Evolutionary conservation across 2,888 invertebrate species (phyloP), one percentile per base, ranked within the genome.

Genomic region (Plemyria rubiginata): DNA sequence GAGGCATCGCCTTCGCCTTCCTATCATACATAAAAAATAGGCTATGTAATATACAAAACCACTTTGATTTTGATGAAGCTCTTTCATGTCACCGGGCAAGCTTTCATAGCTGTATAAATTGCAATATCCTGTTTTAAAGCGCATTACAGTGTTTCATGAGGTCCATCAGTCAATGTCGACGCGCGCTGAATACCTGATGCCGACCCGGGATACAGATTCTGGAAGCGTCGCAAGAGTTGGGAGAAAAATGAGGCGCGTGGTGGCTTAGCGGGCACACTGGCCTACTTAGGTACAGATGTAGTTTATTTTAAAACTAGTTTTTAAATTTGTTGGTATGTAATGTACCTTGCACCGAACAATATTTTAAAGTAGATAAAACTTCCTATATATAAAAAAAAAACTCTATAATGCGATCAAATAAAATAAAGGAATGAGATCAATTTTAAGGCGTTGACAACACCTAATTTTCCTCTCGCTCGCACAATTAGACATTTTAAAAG

Each of bases 151-250:
- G 59, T 61, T 70, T 61, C 65, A 72, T 67, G 67, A 70, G 62
- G 58, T 55, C 74, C 67, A 84, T 86, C 81, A 78, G 73, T 86
- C 84, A 85, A 77, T 69, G 86, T 80, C 76, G 67, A 67, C 79
- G 77, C 69, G 77, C 43, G 56, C 74, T 75, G 84, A 81, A 85
- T 86, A 81, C 74, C 77, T 80, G 78, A 84, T 81, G 72, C 62
- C 61, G 50, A 32, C 36, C 13, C 13, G 22, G 41, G 15, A 45
- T 53, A 58, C 29, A 49, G 32, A 52, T 57, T 68, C 57, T 55
- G 65, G 71, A 66, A 62, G 69, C 58, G 59, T 58, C 54, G n/a
- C 36, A 41, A 15, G 8, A 50, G 57, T 53, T 66, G n/a, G 6
- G 15, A 16, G 52, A 60, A 76, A 56, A 32, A 60, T 63, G 54